These are phyloP conservation scores for Plecturocebus donacophilus DNA, from an alignment of 2,113 vertebrate species.

Conservation along the genomic window DNA sequence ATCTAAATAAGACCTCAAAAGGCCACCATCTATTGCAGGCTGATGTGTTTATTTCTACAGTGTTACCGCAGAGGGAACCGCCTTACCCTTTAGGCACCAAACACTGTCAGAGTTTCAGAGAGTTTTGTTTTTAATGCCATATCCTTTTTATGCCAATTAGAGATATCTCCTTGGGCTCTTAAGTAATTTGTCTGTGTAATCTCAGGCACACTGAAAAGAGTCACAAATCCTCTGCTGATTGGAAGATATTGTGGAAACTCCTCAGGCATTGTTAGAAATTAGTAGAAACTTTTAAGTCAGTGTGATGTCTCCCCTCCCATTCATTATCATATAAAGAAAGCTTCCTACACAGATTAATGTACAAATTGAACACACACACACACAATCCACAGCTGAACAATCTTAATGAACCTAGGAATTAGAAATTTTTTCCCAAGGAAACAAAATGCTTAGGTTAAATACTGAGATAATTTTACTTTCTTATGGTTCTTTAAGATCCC, in stretches of 20 bases:
- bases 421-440: conserved; percentile 67
- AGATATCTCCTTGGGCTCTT: conserved; percentile 74
- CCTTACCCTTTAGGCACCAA: conserved; percentile 65
- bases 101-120: conserved; percentile 53
- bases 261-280: conserved; percentile 66
- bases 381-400: not conserved
- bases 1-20: conserved; percentile 40
- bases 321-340: conserved; percentile 62
- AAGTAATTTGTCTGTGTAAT: conserved; percentile 79
- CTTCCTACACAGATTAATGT: conserved; percentile 43
- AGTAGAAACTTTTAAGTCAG: conserved; percentile 54
- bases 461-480: conserved; percentile 13
- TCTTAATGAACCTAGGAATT: conserved; percentile 24
- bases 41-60: conserved; percentile 53
- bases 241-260: conserved; percentile 71
- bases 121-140: conserved; percentile 72
- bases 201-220: conserved; percentile 69
- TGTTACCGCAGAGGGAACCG: conserved; percentile 30
- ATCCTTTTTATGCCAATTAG: conserved; percentile 78
- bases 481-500: not conserved
- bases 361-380: not conserved
- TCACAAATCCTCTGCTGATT: conserved; percentile 69
- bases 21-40: not conserved
- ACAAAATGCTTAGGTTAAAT: conserved; percentile 63
- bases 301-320: conserved; percentile 30